Conservation (phyloP, 2,888 invertebrate species). For the Harpagoxenus sublaevis region DNA sequence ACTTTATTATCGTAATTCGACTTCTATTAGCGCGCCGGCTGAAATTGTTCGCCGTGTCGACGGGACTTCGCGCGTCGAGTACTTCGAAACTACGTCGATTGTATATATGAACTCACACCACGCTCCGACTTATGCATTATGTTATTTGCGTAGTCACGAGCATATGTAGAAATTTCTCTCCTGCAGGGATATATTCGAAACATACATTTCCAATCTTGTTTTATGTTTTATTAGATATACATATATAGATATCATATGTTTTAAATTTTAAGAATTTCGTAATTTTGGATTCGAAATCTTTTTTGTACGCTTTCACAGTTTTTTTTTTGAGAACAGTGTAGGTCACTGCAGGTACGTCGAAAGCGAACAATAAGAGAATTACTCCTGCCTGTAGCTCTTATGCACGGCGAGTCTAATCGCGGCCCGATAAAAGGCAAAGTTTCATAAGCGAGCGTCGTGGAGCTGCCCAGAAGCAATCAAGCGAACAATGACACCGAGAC, state of each 20-base stretch:
- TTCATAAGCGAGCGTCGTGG: constrained; percentile 61
- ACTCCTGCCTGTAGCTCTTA: constrained; percentile 58
- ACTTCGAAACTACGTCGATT: constrained; percentile 3
- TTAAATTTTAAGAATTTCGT: background rate
- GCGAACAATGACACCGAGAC: constrained; percentile 80
- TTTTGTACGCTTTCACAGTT: background rate
- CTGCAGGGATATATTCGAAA: background rate
- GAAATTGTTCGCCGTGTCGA: constrained; percentile 55
- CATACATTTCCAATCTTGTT: background rate
- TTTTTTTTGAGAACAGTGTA: constrained; percentile 19
- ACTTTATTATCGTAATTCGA: constrained; percentile 83
- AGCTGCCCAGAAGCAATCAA: constrained; percentile 77
- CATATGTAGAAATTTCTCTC: constrained; percentile 10
- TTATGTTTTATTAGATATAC: background rate
- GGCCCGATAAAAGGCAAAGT: constrained; percentile 73
- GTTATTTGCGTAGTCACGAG: constrained; percentile 19
- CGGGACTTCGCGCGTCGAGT: constrained; percentile 33
- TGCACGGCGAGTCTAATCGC: constrained; percentile 76
- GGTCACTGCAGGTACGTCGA: constrained; percentile 11
- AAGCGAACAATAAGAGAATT: constrained; percentile 35
- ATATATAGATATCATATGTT: background rate
- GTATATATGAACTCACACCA: constrained; percentile 6
- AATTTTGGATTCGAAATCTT: background rate
- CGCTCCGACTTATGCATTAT: constrained; percentile 10
- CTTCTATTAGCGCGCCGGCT: constrained; percentile 75